A percentile compares a stretch with the other conserved stretches of the same genome.
Conservation (phyloP, 2,797 vertebrate genomes). For the Coilia nasus region DNA sequence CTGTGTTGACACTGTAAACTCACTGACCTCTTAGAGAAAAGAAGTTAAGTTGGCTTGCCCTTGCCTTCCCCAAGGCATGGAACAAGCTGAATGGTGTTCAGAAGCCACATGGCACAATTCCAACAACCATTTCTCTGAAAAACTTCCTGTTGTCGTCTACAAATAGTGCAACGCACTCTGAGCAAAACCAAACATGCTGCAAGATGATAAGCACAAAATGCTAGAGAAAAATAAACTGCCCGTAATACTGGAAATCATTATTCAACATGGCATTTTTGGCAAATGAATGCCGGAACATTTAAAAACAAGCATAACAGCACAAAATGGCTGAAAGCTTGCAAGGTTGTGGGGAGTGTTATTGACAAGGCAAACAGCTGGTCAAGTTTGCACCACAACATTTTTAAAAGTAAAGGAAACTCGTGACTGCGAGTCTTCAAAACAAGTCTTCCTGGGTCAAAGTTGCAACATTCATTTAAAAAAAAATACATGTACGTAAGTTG, state of each 20-base stretch:
- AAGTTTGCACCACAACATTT: background rate
- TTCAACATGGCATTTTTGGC: background rate
- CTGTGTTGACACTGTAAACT: background rate
- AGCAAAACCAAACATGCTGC: background rate
- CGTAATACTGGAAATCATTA: background rate
- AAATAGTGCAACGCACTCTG: background rate
- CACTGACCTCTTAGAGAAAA: background rate
- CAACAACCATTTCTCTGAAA: background rate
- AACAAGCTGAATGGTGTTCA: background rate
- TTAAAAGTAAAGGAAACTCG: background rate
- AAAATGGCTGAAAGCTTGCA: background rate
- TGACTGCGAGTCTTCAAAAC: background rate
- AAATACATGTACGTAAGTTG: background rate
- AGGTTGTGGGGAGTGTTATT: background rate
- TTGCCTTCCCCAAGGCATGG: background rate
- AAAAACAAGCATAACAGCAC: background rate
- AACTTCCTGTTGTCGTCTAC: constrained; percentile 20
- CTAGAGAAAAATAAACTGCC: background rate
- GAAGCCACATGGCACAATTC: background rate
- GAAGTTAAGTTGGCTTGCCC: background rate
- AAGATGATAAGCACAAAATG: background rate
- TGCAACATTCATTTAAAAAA: background rate
- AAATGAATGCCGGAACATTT: background rate
- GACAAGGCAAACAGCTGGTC: background rate
- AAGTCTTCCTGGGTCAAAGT: background rate